Evolutionary conservation across 2,797 vertebrate species (phyloP), one percentile per base, ranked within the genome.

Genomic region (Hippocampus kuda): DNA sequence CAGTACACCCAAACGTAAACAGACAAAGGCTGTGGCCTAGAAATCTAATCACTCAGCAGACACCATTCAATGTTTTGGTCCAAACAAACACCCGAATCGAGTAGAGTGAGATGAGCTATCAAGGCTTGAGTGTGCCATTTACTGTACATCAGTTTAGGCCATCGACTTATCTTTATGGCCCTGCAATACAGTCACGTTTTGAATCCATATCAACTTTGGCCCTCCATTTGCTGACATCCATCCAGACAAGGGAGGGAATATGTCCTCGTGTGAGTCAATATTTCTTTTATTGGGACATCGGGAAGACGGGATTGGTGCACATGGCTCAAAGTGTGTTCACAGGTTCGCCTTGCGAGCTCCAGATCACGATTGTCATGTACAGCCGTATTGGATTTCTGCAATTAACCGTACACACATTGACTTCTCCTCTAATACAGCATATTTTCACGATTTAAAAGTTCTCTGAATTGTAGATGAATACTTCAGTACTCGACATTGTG

Each of bases 91-190:
- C 3, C 30, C 5, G 10, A 53, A 12, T n/a, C 51, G n/a, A 18
- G 54, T 59, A 64, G 63, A 54, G n/a, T 80, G 80, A 38, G 75
- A 75, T 34, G 46, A 42, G 41, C 9, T 15, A 24, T n/a, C 5
- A 30, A 0, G 1, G 22, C n/a, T 27, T 63, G 70, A 51, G 57
- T 24, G 11, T 65, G 68, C 4, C n/a, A 34, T 72, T 83, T 63
- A 73, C 72, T 65, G 41, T 60, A 71, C 9, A n/a, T 15, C 44
- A 38, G 15, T 67, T 44, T 4, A 24, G 38, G 56, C 65, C 66
- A 72, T 67, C 11, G 2, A n/a, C 57, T 78, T 70, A 85, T 86
- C 80, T 86, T 85, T 88, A 85, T 72, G 66, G 46, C 70, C 26
- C 41, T 57, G 9, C 5, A 70, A 74, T 77, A 67, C 62, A 51